Evolutionary conservation across 2,797 vertebrate species (phyloP).

Genomic region (Cryptoblepharus egeriae): DNA sequence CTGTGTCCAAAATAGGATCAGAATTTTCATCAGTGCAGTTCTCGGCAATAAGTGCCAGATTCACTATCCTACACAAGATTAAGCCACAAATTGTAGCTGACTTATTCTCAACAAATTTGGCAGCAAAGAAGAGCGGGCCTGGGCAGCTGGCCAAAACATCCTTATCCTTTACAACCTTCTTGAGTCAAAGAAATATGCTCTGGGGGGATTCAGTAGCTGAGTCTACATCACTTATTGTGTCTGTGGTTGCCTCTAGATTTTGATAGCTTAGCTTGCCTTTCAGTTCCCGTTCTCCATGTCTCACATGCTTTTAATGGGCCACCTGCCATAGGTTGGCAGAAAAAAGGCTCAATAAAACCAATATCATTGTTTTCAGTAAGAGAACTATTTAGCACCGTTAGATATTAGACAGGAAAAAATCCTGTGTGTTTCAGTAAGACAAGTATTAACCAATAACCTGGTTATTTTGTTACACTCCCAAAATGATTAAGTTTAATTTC

Average conservation of each 20-base stretch:
- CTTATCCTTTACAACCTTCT: not conserved
- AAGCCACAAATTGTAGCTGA: slow-evolving; percentile 5
- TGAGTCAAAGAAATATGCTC: slow-evolving; percentile 1
- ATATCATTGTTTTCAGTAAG: not conserved
- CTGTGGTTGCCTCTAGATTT: not conserved
- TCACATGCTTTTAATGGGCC: not conserved
- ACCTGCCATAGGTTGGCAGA: accelerated
- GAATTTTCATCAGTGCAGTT: not conserved
- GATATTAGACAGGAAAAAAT: not conserved
- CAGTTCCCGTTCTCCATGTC: not conserved
- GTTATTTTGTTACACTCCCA: not conserved
- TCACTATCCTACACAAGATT: slow-evolving; percentile 1
- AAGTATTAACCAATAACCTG: not conserved
- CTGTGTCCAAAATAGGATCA: not conserved
- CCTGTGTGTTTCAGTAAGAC: not conserved
- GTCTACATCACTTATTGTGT: not conserved
- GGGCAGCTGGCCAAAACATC: not conserved
- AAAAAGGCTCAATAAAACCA: not conserved
- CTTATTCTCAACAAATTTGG: slow-evolving; percentile 22
- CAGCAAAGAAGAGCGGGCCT: not conserved
- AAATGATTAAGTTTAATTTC: not conserved
- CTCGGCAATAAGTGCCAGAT: slow-evolving; percentile 32
- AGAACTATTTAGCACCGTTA: not conserved
- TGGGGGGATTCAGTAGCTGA: not conserved
- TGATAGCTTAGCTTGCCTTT: not conserved